These are phyloP conservation scores for Protosalanx chinensis DNA, from an alignment of 2,797 vertebrate genomes.

Conservation along the genomic window DNA sequence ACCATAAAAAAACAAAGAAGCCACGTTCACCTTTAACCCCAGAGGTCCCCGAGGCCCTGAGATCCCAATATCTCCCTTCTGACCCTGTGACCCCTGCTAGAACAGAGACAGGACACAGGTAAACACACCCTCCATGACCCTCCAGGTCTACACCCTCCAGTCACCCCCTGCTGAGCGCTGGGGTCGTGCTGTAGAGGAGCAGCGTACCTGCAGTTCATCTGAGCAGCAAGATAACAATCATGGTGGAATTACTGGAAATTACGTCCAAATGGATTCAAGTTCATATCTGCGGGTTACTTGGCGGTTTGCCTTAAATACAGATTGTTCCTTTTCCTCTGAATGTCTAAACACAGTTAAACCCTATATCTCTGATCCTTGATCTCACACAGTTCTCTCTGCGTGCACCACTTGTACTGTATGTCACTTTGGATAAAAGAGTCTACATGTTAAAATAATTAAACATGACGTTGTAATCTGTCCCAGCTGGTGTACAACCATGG, in stretches of 20 bases:
- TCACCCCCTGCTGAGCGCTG: no score
- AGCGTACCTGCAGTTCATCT: background rate
- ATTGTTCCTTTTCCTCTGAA: no score
- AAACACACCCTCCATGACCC: background rate
- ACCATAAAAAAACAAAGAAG: no score
- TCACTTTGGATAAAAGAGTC: no score
- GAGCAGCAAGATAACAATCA: background rate
- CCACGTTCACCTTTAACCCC: constrained; percentile 79
- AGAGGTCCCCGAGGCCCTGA: constrained; percentile 77
- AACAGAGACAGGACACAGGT: constrained; percentile 2
- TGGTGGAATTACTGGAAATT: background rate
- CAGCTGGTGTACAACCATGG: no score
- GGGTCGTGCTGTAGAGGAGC: background rate
- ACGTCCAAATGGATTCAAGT: background rate
- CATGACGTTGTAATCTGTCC: no score
- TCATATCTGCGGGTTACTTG: background rate
- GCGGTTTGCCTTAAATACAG: no score
- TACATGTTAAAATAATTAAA: no score
- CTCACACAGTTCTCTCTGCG: no score
- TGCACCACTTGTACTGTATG: no score
- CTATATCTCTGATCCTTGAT: no score
- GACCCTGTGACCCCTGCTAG: constrained; percentile 79
- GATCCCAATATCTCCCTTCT: constrained; percentile 83
- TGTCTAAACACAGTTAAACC: no score
- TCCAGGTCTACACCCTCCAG: background rate